A percentile compares a stretch with the other conserved stretches of the same genome.
These are phyloP conservation scores for Sphyrna mokarran DNA, from an alignment of 2,113 vertebrate species.

Conservation along the genomic window DNA sequence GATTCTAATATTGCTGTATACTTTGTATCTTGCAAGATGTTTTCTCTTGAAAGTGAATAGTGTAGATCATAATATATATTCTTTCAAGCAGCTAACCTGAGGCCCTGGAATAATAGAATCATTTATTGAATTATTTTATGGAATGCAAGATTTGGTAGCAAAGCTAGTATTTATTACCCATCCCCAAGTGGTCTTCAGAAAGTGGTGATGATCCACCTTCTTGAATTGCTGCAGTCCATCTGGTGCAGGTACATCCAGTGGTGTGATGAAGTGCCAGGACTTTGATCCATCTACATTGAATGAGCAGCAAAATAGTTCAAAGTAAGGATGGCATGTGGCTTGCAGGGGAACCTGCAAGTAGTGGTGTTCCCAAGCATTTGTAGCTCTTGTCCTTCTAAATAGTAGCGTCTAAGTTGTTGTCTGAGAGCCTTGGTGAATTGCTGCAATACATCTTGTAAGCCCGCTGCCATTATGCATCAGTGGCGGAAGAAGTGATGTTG, in stretches of 20 bases:
- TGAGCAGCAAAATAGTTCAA: too few species aligned
- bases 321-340: too few species aligned
- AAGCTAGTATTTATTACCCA: too few species aligned
- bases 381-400: too few species aligned
- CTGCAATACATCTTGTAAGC: background rate
- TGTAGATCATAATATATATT: background rate
- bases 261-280: too few species aligned
- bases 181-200: background rate
- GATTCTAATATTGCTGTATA: background rate
- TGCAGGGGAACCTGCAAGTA: too few species aligned
- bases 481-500: background rate
- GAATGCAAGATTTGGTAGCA: too few species aligned
- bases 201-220: background rate
- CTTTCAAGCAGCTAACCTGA: background rate
- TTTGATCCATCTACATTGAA: too few species aligned
- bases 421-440: background rate
- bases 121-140: background rate
- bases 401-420: background rate
- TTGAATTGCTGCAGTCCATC: background rate
- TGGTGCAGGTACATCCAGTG: background rate
- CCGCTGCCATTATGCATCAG: background rate
- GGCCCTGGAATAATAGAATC: background rate
- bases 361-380: too few species aligned
- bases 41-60: background rate
- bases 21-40: background rate